Percentiles rank a stretch among this genome's conserved stretches.
Conservation (phyloP, 2,113 vertebrate species). For the Tachysurus vachellii region DNA sequence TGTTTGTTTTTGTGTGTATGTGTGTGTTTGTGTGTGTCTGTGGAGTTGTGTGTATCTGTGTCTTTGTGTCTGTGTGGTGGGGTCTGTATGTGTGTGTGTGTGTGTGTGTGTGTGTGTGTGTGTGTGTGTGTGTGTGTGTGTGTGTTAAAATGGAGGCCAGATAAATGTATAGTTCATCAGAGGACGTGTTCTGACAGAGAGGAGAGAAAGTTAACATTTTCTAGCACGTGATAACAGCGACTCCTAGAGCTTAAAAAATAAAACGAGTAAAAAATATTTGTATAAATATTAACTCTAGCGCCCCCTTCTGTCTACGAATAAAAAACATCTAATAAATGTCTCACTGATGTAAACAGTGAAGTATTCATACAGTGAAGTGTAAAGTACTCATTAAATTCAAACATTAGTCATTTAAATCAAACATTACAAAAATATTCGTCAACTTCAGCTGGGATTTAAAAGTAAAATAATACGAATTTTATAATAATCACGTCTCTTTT, state of each 20-base stretch:
- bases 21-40: too few relatives aligned
- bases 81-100: background rate
- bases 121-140: constrained; percentile 15
- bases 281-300: background rate
- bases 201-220: background rate
- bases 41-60: too few relatives aligned
- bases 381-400: background rate
- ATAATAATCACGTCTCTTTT: background rate
- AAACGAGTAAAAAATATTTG: too few relatives aligned
- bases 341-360: background rate
- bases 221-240: constrained; percentile 21
- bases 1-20: too few relatives aligned
- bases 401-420: background rate
- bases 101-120: constrained; percentile 6
- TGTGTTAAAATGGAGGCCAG: constrained; percentile 12
- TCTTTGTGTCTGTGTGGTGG: too few relatives aligned
- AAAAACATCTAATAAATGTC: background rate
- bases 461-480: background rate
- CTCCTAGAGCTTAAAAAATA: constrained; percentile 20
- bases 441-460: background rate
- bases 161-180: background rate
- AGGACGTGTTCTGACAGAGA: background rate
- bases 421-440: background rate
- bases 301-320: constrained; percentile 24
- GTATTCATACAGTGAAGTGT: too few relatives aligned